A percentile compares a stretch with the other conserved stretches of the same genome.
These are phyloP conservation scores for Calliopsis andreniformis DNA, from an alignment of 1,140 invertebrate genomes.

Conservation along the genomic window DNA sequence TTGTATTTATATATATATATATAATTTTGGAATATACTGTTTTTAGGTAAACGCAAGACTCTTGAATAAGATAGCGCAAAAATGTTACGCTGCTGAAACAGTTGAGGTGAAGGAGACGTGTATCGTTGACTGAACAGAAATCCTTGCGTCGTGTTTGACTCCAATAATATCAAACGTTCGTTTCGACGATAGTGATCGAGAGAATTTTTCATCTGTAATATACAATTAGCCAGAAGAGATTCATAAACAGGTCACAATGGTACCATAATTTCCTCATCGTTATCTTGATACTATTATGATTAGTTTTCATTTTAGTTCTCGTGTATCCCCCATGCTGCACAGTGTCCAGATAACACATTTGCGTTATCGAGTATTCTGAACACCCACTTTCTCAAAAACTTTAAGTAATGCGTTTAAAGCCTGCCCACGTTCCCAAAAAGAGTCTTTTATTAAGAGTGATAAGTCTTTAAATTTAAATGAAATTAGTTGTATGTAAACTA, in stretches of 20 bases:
- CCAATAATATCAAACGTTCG: neutral
- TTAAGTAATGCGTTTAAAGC: neutral
- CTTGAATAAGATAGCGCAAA: constrained; percentile 1
- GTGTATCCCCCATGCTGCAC: neutral
- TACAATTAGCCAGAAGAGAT: neutral
- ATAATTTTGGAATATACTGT: constrained; percentile 30
- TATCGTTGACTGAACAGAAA: constrained; percentile 1
- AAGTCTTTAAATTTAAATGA: too few species aligned
- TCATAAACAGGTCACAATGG: constrained; percentile 2
- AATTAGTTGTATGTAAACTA: too few species aligned
- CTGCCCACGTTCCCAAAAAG: neutral
- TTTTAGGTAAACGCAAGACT: constrained; percentile 28
- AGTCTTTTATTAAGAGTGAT: too few species aligned
- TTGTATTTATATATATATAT: constrained; percentile 21
- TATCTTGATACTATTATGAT: neutral
- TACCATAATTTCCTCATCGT: neutral
- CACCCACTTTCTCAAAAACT: neutral
- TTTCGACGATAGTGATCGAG: neutral
- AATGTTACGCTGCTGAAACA: neutral
- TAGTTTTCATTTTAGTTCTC: neutral
- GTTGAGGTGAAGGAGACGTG: neutral
- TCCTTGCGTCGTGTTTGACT: constrained; percentile 1
- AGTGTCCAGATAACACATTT: neutral
- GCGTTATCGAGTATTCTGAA: neutral
- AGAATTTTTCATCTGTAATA: constrained; percentile 27